Conservation (phyloP, 2,797 vertebrate species). For the Myotis daubentonii region DNA sequence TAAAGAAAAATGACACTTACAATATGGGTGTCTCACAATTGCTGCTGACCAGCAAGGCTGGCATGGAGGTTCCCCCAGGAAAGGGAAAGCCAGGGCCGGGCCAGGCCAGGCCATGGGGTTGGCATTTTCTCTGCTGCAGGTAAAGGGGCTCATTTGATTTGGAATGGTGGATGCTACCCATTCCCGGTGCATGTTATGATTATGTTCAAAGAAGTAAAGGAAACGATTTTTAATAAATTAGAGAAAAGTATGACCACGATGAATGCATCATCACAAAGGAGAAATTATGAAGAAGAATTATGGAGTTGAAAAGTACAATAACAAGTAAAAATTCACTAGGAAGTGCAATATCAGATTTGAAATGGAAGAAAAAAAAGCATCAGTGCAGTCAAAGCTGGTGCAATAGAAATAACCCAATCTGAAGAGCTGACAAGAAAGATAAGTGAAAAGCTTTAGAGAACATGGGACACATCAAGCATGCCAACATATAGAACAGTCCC, state of each 20-base stretch:
- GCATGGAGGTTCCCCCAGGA: background rate
- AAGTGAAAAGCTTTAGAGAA: background rate
- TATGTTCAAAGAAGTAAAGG: background rate
- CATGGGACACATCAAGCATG: background rate
- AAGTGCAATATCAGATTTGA: background rate
- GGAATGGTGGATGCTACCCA: background rate
- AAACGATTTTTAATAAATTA: slow-evolving; percentile 1
- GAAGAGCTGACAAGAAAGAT: background rate
- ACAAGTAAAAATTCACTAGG: slow-evolving; percentile 7
- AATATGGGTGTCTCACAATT: background rate
- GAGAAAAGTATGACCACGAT: background rate
- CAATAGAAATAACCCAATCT: background rate
- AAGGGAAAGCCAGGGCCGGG: background rate
- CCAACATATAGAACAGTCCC: background rate
- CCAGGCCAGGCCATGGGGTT: background rate
- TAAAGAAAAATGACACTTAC: background rate
- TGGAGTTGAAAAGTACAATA: background rate
- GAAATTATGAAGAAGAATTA: background rate
- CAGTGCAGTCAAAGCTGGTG: background rate
- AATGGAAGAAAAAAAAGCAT: background rate
- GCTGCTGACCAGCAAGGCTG: background rate
- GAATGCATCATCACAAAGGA: background rate
- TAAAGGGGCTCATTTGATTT: background rate
- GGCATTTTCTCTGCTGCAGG: background rate
- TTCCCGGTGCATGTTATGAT: background rate